Base-by-base conservation (phyloP, 2,888 invertebrate species). In the Pyrgus malvae region DNA sequence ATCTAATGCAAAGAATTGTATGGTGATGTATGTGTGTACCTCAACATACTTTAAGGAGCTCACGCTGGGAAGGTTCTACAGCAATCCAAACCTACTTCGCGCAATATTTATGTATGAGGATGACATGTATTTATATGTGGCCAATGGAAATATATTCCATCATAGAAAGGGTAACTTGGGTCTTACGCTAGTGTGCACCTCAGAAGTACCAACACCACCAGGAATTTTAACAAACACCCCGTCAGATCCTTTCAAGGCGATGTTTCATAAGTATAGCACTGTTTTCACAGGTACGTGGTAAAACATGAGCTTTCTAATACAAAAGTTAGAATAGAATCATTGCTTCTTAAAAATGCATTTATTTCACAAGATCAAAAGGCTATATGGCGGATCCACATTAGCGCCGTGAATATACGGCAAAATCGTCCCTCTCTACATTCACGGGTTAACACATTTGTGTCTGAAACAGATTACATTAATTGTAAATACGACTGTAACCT, bases 271-370 rank as follows among this genome's bases (percentile, higher is more conserved):
- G 5, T 66, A 51, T 55, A 73, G 65, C 49, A 57, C 68, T 42
- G 62, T 72, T 11, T 57, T 68, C 55, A 55, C 67, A 56, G 73
- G 82, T 80, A 65, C 64, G 62, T 42, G 41, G 48, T 31, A 14
- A 11, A 31, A 27, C n/a, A 27, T n/a, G n/a, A n/a, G n/a, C n/a
- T n/a, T n/a, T n/a, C n/a, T n/a, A n/a, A n/a, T n/a, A n/a, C n/a
- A n/a, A n/a, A n/a, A n/a, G n/a, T n/a, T n/a, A n/a, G n/a, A n/a
- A n/a, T n/a, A n/a, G n/a, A n/a, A n/a, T n/a, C n/a, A n/a, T n/a
- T n/a, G n/a, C n/a, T n/a, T n/a, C n/a, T n/a, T n/a, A n/a, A n/a
- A n/a, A n/a, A n/a, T n/a, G n/a, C n/a, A n/a, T n/a, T n/a, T n/a
- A n/a, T n/a, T n/a, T n/a, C n/a, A n/a, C n/a, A n/a, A n/a, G n/a